Evolutionary conservation across 2,797 vertebrate genomes (phyloP).

Genomic region (Acrocephalus scirpaceus): DNA sequence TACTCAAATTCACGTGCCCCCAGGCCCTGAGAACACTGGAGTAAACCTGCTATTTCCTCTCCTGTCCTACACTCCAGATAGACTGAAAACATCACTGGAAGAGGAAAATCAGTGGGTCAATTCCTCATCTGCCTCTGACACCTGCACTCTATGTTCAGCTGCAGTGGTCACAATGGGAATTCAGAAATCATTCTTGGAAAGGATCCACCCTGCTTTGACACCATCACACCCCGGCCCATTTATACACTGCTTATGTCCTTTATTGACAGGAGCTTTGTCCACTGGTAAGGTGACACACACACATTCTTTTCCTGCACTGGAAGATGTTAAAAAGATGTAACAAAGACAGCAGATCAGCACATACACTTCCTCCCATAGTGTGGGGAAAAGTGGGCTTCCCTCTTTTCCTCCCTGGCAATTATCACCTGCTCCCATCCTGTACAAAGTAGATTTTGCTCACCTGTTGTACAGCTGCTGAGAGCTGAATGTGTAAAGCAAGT

Average conservation of each 20-base stretch:
- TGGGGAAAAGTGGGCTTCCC: not conserved
- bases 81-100: not conserved
- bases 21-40: not conserved
- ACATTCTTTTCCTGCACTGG: not conserved
- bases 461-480: constrained; percentile 94
- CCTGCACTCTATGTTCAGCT: not conserved
- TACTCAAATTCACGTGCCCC: not conserved
- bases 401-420: not conserved
- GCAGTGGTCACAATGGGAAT: not conserved
- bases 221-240: not conserved
- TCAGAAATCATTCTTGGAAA: not conserved
- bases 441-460: constrained; percentile 65
- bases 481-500: constrained; percentile 92
- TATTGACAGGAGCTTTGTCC: not conserved
- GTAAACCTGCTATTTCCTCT: not conserved
- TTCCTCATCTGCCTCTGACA: not conserved
- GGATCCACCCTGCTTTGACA: not conserved
- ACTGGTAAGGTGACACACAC: not conserved
- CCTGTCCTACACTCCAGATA: not conserved
- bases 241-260: not conserved
- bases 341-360: not conserved
- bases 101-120: not conserved
- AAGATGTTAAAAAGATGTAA: not conserved
- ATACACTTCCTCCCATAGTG: not conserved
- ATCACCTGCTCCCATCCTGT: not conserved